Conservation (phyloP, 2,888 invertebrate species). For the Pammene aurita region DNA sequence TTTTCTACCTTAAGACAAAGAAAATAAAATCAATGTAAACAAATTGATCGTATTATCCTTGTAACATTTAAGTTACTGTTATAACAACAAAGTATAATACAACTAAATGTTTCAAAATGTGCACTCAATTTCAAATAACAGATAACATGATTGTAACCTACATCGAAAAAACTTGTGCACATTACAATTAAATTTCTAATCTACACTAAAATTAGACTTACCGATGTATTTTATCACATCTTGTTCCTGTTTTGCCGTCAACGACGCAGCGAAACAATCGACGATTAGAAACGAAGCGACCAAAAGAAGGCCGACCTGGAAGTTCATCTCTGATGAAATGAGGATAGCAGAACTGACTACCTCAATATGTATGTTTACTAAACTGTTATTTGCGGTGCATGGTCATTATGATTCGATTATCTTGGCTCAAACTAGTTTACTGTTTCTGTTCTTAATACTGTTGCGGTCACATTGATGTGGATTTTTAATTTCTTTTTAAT, state of each 20-base stretch:
- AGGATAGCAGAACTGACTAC: conserved; percentile 4
- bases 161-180: too few relatives aligned
- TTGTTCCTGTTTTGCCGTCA: conserved; percentile 38
- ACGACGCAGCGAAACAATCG: conserved; percentile 8
- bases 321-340: conserved; percentile 28
- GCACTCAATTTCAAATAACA: too few relatives aligned
- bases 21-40: too few relatives aligned
- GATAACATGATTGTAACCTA: too few relatives aligned
- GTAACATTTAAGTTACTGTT: too few relatives aligned
- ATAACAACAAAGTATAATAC: too few relatives aligned
- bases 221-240: conserved; percentile 38
- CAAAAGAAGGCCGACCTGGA: conserved; percentile 14
- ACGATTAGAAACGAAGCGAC: neutral
- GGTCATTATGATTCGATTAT: conserved; percentile 30
- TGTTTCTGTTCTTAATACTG: neutral
- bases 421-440: conserved; percentile 17
- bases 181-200: too few relatives aligned
- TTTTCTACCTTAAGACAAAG: too few relatives aligned
- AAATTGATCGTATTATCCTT: too few relatives aligned
- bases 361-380: conserved; percentile 22
- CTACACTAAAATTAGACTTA: conserved; percentile 22
- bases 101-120: too few relatives aligned
- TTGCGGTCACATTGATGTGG: conserved; percentile 25
- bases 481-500: conserved; percentile 30
- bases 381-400: neutral